phyloP scores from a whole-genome alignment of 2,888 invertebrate species.

The Caenorhabditis panamensis region DNA sequence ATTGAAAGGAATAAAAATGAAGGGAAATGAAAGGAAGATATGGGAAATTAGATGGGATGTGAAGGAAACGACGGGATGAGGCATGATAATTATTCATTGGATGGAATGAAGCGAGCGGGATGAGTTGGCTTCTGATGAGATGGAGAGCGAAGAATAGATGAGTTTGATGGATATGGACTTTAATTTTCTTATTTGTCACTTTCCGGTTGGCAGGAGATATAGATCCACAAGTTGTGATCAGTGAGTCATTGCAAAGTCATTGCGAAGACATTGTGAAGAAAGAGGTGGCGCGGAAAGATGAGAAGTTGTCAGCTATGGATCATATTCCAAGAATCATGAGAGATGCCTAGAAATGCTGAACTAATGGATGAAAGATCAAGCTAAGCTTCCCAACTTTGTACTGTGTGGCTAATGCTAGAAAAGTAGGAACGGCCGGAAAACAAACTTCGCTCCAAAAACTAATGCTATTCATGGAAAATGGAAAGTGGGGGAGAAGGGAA shows the following conservation, averaged over 20 bases:
- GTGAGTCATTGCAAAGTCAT: too few species aligned
- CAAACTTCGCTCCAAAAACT: too few species aligned
- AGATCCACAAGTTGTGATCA: too few species aligned
- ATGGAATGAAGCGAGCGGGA: not conserved
- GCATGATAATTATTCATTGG: slow-evolving; percentile 8
- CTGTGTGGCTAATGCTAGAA: too few species aligned
- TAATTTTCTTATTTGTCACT: not conserved
- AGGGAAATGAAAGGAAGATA: not conserved
- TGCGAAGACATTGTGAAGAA: too few species aligned
- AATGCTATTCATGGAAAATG: not conserved
- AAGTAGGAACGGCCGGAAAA: too few species aligned
- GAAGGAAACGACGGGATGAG: not conserved
- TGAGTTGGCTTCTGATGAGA: not conserved
- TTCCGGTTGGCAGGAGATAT: not conserved
- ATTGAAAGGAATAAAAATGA: not conserved
- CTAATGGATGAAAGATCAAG: too few species aligned
- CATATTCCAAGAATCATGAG: too few species aligned
- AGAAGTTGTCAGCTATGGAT: too few species aligned
- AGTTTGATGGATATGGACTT: not conserved
- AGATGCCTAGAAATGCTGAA: too few species aligned
- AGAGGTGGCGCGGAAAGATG: too few species aligned
- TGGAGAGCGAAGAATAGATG: not conserved
- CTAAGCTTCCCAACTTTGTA: too few species aligned
- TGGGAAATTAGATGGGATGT: not conserved
- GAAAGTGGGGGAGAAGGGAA: not conserved